A percentile compares a stretch with the other conserved stretches of the same genome.
These are phyloP conservation scores for Drosophila mettleri DNA, from an alignment of 2,888 invertebrate genomes.

Conservation along the genomic window DNA sequence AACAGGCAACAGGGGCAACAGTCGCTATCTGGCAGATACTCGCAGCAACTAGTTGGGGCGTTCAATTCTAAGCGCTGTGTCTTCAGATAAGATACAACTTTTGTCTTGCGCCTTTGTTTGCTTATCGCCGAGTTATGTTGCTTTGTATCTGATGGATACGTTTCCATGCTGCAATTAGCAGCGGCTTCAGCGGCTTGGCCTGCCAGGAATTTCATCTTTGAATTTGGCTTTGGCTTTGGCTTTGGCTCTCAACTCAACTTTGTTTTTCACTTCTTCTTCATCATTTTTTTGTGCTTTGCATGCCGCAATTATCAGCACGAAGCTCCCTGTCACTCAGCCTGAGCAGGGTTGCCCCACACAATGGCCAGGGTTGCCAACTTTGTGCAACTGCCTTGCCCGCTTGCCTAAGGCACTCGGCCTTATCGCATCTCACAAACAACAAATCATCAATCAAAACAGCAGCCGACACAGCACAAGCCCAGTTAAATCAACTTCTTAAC, in stretches of 20 bases:
- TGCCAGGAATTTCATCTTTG: conserved; percentile 14
- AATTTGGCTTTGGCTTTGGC: conserved; percentile 18
- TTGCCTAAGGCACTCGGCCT: conserved; percentile 41
- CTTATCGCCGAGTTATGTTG: conserved; percentile 45
- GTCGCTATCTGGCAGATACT: conserved; percentile 12
- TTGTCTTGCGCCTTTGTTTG: conserved; percentile 24
- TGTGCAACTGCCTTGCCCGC: conserved; percentile 32
- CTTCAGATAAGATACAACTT: conserved; percentile 54
- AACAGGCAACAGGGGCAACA: neutral
- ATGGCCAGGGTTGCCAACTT: conserved; percentile 60
- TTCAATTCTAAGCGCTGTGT: conserved; percentile 54
- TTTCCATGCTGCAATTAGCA: conserved; percentile 52
- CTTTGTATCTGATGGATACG: conserved; percentile 22
- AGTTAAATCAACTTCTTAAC: conserved; percentile 71
- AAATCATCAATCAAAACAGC: conserved; percentile 29
- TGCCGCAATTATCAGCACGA: conserved; percentile 74
- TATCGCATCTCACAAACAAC: conserved; percentile 58
- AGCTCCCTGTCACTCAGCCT: conserved; percentile 68
- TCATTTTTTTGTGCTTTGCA: conserved; percentile 50
- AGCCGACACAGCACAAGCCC: conserved; percentile 24
- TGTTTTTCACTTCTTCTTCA: conserved; percentile 7
- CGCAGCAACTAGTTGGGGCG: conserved; percentile 11
- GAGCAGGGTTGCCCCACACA: conserved; percentile 64
- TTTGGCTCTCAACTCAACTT: conserved; percentile 9
- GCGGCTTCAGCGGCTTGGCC: conserved; percentile 22